Evolutionary conservation across 2,888 invertebrate species (phyloP).

Genomic region (Clistopyga incitator): DNA sequence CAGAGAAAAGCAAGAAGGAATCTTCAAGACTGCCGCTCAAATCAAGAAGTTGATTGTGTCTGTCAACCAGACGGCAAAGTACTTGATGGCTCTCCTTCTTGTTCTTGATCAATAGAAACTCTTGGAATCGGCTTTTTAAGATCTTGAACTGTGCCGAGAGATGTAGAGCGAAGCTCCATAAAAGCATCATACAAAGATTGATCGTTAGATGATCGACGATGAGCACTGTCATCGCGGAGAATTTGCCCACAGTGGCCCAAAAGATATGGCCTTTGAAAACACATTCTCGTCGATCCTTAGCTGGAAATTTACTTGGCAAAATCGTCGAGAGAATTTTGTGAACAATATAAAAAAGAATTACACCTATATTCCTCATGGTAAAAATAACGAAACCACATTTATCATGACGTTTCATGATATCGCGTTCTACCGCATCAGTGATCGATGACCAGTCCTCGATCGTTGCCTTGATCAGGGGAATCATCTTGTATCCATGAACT

Average conservation of each 20-base stretch:
- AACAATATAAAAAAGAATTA: too few relatives aligned
- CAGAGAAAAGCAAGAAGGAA: background rate
- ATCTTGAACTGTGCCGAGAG: conserved; percentile 4
- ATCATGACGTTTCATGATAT: conserved; percentile 8
- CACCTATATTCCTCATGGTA: background rate
- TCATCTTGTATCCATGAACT: background rate
- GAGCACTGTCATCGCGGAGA: too few relatives aligned
- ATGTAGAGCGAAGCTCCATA: conserved; percentile 5
- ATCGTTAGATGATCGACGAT: background rate
- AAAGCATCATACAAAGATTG: background rate
- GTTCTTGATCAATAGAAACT: background rate
- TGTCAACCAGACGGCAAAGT: background rate
- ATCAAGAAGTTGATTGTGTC: background rate
- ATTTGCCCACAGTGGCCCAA: too few relatives aligned
- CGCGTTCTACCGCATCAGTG: background rate
- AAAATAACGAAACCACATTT: background rate
- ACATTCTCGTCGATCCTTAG: too few relatives aligned
- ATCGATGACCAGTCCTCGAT: background rate
- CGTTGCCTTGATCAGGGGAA: background rate
- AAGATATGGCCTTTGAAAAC: too few relatives aligned
- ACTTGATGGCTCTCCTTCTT: background rate
- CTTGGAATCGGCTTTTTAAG: background rate
- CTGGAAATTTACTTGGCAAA: too few relatives aligned
- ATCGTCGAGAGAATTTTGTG: too few relatives aligned
- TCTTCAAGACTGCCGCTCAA: background rate